Base-by-base conservation (phyloP, 2,888 invertebrate species). In the Aporophyla lueneburgensis region DNA sequence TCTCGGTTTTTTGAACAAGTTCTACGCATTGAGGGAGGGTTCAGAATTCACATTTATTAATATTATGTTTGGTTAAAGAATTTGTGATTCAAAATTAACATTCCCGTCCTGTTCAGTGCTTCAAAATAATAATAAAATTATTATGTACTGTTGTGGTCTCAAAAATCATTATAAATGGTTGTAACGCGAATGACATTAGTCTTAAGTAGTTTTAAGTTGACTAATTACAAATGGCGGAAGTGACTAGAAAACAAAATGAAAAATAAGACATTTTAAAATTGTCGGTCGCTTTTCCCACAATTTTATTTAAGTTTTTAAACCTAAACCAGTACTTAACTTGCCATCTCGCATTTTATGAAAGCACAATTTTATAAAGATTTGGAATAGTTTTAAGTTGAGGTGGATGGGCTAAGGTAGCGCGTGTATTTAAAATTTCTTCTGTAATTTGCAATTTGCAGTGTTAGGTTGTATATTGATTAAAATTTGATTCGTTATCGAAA, bases 41-140 rank as follows among this genome's bases (percentile, higher is more conserved):
- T 72, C 73, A 78, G 74, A 81, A 80, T 61, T 49, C 59, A 59
- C 51, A 65, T 59, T 40, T 65, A 58, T 56, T 65, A 56, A 67
- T 81, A 61, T 83, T 49, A 71, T 71, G 33, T 82, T 86, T 77
- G 76, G 66, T 77, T 61, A 73, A 68, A 75, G 71, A 84, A 78
- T 88, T 89, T 92, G 93, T 94, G 92, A 93, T 93, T 92, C 90
- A 90, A 93, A 93, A 93, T 93, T 92, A 83, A 93, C 95, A 95
- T 95, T 95, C 95, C 95, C 89, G 87, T 93, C 90, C 91, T 88
- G 87, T 91, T 81, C 87, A 88, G 90, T 90, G 87, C 88, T 87
- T 89, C 76, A 78, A 87, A 78, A 87, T 89, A 89, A 88, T 91
- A 90, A 90, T 90, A 74, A 91, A 91, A 92, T 91, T 92, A 89